phyloP scores from a whole-genome alignment of 1,140 invertebrate genomes.

The Protaetia brevitarsis region DNA sequence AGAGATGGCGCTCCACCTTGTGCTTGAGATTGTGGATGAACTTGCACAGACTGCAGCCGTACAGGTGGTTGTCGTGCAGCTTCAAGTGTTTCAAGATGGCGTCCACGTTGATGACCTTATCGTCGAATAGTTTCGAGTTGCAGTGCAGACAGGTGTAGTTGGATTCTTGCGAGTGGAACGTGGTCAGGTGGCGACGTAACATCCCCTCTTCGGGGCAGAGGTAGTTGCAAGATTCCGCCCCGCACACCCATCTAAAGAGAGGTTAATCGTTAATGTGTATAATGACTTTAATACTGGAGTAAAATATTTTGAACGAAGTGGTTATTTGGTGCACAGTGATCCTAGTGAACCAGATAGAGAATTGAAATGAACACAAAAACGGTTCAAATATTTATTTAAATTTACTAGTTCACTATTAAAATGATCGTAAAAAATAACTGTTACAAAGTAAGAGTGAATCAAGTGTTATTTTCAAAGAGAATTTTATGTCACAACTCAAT shows the following conservation, averaged over 20 bases:
- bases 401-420: no score
- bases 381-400: no score
- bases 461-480: no score
- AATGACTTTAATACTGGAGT: no score
- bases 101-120: constrained; percentile 34
- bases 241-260: constrained; percentile 61
- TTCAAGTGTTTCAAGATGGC: constrained; percentile 66
- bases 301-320: no score
- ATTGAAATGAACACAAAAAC: no score
- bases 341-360: no score
- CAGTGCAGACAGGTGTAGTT: constrained; percentile 71
- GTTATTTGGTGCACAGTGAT: no score
- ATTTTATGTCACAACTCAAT: no score
- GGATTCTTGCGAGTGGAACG: constrained; percentile 61
- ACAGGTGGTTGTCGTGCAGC: constrained; percentile 69
- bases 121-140: constrained; percentile 41
- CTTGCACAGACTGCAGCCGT: constrained; percentile 65
- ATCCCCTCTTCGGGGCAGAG: constrained; percentile 69
- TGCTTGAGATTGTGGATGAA: constrained; percentile 62
- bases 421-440: no score
- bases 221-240: constrained; percentile 66
- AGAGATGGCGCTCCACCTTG: constrained; percentile 63
- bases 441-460: no score
- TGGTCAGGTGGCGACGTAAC: constrained; percentile 65
- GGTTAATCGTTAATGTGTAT: no score